phyloP scores from a whole-genome alignment of 2,113 vertebrate genomes.

The Electrona antarctica region DNA sequence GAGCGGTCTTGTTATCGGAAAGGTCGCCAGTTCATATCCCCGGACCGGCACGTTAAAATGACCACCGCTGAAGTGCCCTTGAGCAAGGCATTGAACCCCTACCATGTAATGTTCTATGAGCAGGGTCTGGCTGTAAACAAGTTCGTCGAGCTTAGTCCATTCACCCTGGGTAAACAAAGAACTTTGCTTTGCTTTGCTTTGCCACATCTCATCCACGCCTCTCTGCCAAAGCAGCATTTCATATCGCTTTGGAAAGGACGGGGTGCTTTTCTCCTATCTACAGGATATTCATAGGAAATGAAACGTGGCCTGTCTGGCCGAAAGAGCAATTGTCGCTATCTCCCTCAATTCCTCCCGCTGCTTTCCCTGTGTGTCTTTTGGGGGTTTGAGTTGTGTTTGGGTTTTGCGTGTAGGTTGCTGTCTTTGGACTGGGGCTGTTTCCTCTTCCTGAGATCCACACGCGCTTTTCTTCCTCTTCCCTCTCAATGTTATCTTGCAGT shows the following conservation, averaged over 20 bases:
- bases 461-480: slow-evolving; percentile 7
- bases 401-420: slow-evolving; percentile 44
- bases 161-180: too few species aligned
- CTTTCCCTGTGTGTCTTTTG: slow-evolving; percentile 33
- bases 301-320: slow-evolving; percentile 37
- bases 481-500: slow-evolving; percentile 37
- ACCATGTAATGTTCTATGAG: too few species aligned
- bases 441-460: slow-evolving; percentile 22
- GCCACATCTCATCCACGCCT: background rate
- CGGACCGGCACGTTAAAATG: too few species aligned
- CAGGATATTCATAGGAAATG: slow-evolving; percentile 57
- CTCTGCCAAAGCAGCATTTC: slow-evolving; percentile 29
- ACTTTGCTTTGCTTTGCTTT: too few species aligned
- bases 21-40: too few species aligned
- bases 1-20: too few species aligned
- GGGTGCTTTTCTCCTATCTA: slow-evolving; percentile 41
- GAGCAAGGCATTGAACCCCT: too few species aligned
- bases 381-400: slow-evolving; percentile 30
- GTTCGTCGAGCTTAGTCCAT: too few species aligned
- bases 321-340: slow-evolving; percentile 50
- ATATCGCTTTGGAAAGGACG: slow-evolving; percentile 28
- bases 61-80: too few species aligned
- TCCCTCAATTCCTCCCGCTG: slow-evolving; percentile 26
- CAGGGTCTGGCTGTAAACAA: too few species aligned
- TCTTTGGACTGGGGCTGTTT: slow-evolving; percentile 60